Evolutionary conservation across 2,888 invertebrate species (phyloP).

Genomic region (Heliconius hortense): DNA sequence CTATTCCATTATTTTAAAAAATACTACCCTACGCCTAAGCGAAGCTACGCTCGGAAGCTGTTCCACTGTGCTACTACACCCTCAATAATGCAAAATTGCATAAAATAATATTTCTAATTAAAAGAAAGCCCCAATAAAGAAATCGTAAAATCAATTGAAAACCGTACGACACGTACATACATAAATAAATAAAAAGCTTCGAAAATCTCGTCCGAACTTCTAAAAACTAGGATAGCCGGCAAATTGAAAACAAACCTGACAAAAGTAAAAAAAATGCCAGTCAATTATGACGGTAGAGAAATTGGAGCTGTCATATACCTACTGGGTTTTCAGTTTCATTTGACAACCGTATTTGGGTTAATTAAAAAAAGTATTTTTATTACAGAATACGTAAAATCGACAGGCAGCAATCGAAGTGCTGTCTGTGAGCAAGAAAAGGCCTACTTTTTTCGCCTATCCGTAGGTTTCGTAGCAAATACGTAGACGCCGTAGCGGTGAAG

Average conservation of each 20-base stretch:
- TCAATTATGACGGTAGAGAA: conserved; percentile 13
- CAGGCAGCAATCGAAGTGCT: background rate
- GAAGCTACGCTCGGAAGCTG: too few relatives aligned
- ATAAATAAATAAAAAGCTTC: conserved; percentile 10
- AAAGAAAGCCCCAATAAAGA: background rate
- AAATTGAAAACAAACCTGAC: conserved; percentile 19
- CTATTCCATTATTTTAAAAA: too few relatives aligned
- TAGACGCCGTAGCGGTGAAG: background rate
- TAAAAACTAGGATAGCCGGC: conserved; percentile 12
- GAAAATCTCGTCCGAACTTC: conserved; percentile 1
- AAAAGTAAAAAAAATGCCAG: background rate
- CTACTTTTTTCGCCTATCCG: too few relatives aligned
- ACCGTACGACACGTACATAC: background rate
- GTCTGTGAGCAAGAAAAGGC: background rate
- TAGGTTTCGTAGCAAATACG: background rate
- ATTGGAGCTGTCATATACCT: conserved; percentile 7
- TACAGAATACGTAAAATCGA: conserved; percentile 6
- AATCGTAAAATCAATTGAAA: background rate
- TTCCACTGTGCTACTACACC: too few relatives aligned
- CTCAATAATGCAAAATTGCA: background rate
- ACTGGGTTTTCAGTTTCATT: background rate
- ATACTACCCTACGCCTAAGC: too few relatives aligned
- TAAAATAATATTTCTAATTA: background rate
- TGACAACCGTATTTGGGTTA: conserved; percentile 7
- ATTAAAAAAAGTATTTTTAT: conserved; percentile 16